Conservation (phyloP, 2,113 vertebrate species). For the Oreochromis spilurus region DNA sequence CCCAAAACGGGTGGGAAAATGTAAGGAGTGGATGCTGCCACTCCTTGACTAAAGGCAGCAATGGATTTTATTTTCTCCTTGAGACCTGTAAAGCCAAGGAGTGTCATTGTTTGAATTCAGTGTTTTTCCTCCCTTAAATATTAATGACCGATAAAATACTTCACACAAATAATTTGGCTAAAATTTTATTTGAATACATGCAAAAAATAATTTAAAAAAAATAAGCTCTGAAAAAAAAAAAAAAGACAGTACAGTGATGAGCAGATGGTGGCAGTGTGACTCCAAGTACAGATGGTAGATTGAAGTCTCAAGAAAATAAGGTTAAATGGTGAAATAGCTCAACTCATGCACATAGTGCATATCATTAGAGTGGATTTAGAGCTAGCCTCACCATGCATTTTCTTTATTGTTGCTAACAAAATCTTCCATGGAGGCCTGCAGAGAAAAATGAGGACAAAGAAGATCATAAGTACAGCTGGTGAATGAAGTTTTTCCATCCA, state of each 20-base stretch:
- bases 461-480: not conserved
- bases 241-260: not conserved
- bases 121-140: not conserved
- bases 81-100: not conserved
- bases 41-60: not conserved
- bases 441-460: not conserved
- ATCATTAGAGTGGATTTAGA: not conserved
- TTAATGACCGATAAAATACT: not conserved
- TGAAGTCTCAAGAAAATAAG: not conserved
- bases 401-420: conserved; percentile 65
- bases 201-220: conserved; percentile 19
- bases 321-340: not conserved
- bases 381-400: conserved; percentile 29
- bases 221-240: not conserved
- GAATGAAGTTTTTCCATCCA: not conserved
- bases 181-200: conserved; percentile 40
- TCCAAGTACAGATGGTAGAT: not conserved
- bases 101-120: not conserved
- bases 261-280: not conserved
- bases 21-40: not conserved
- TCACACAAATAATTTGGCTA: not conserved
- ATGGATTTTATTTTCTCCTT: not conserved
- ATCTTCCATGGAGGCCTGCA: conserved; percentile 70
- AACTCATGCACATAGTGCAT: conserved; percentile 51
- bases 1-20: not conserved